Evolutionary conservation across 2,797 vertebrate species (phyloP).

Genomic region (Hydrolagus colliei): DNA sequence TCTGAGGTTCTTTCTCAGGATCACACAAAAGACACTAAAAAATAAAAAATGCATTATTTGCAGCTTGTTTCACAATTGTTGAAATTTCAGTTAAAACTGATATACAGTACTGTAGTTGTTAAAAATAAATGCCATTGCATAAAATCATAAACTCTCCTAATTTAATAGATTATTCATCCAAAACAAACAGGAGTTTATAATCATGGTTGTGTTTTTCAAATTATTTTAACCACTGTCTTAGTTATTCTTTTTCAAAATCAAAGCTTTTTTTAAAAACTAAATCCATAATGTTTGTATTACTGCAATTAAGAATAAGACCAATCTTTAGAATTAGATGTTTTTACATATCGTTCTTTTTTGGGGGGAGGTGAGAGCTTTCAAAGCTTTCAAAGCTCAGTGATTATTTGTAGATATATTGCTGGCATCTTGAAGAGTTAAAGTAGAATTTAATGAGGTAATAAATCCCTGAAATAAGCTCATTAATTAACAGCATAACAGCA

Average conservation of each 20-base stretch:
- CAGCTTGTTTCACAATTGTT: not conserved
- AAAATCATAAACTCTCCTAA: not conserved
- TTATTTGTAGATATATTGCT: not conserved
- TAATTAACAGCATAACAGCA: too few species aligned
- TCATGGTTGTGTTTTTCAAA: too few species aligned
- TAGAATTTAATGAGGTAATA: not conserved
- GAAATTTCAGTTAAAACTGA: not conserved
- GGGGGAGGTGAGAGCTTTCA: not conserved
- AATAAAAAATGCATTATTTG: not conserved
- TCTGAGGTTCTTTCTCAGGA: not conserved
- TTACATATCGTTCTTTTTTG: not conserved
- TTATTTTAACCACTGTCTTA: too few species aligned
- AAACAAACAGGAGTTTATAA: too few species aligned
- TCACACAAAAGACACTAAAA: not conserved
- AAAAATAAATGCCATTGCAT: not conserved
- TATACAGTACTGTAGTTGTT: not conserved
- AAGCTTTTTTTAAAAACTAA: not conserved
- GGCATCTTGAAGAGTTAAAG: not conserved
- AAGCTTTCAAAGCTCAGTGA: not conserved
- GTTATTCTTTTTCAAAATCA: not conserved
- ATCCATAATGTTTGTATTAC: not conserved
- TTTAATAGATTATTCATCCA: not conserved
- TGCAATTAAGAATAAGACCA: not conserved
- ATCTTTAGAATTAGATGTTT: not conserved
- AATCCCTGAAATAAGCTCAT: not conserved